Conservation (phyloP, 2,888 invertebrate genomes). For the Euplagia quadripunctaria region DNA sequence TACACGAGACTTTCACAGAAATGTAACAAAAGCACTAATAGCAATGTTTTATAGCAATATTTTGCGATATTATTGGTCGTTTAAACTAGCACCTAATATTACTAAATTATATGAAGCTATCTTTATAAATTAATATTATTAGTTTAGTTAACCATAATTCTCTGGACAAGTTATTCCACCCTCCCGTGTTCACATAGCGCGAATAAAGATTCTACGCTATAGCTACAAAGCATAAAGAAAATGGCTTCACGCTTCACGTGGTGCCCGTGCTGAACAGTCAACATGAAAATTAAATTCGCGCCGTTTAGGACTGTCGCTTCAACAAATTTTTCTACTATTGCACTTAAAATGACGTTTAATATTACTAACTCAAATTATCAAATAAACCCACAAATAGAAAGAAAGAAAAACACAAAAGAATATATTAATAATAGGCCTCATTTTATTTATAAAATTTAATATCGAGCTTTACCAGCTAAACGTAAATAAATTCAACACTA, state of each 20-base stretch:
- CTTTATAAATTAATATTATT: too few species aligned
- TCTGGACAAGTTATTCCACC: background rate
- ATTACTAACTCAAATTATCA: background rate
- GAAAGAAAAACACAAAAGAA: background rate
- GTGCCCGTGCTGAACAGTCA: background rate
- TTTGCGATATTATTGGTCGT: too few species aligned
- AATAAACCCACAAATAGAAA: background rate
- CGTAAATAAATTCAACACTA: background rate
- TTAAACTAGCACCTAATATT: too few species aligned
- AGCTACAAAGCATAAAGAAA: background rate
- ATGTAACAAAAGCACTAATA: too few species aligned
- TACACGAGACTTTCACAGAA: too few species aligned
- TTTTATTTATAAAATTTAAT: background rate
- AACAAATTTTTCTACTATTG: background rate
- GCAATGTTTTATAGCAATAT: too few species aligned
- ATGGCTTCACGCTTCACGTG: background rate
- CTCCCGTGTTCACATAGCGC: background rate
- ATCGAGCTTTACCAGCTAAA: background rate
- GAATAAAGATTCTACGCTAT: background rate
- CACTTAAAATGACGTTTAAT: background rate
- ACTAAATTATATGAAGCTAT: too few species aligned
- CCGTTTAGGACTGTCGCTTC: background rate
- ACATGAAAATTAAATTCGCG: slow-evolving; percentile 6
- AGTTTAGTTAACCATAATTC: background rate
- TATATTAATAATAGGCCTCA: background rate